Conservation (phyloP, 1,140 invertebrate genomes). For the Hirudo medicinalis region DNA sequence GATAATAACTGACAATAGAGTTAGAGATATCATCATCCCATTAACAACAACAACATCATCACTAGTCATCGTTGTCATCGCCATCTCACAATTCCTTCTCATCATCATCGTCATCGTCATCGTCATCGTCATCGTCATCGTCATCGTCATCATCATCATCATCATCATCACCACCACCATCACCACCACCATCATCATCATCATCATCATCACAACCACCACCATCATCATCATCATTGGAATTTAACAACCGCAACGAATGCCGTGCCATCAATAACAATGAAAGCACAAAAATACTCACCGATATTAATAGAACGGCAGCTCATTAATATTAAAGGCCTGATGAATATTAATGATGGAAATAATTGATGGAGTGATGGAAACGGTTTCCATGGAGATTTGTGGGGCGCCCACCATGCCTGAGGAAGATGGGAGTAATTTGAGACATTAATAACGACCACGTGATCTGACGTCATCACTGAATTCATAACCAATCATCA, state of each 20-base stretch:
- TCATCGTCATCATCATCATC: conserved; percentile 20
- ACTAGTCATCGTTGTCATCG: no score
- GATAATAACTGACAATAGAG: no score
- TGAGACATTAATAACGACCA: neutral
- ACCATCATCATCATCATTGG: conserved; percentile 8
- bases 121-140: conserved; percentile 14
- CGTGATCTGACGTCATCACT: conserved; percentile 2
- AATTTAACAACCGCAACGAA: neutral
- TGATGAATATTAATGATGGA: neutral
- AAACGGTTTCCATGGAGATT: no score
- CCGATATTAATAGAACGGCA: neutral
- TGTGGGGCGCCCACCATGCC: no score
- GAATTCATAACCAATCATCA: neutral
- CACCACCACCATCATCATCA: conserved; percentile 17
- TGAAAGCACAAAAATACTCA: neutral
- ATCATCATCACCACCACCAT: conserved; percentile 18
- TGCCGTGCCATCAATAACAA: neutral
- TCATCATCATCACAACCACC: conserved; percentile 14
- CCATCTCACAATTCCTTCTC: neutral
- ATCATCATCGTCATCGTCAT: conserved; percentile 13
- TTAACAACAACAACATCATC: no score
- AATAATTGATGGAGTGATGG: no score
- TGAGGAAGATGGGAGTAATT: no score
- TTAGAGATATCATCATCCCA: no score
- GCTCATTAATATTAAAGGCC: neutral